Evolutionary conservation across 2,888 invertebrate species (phyloP).

Genomic region (Drosophila mercatorum): DNA sequence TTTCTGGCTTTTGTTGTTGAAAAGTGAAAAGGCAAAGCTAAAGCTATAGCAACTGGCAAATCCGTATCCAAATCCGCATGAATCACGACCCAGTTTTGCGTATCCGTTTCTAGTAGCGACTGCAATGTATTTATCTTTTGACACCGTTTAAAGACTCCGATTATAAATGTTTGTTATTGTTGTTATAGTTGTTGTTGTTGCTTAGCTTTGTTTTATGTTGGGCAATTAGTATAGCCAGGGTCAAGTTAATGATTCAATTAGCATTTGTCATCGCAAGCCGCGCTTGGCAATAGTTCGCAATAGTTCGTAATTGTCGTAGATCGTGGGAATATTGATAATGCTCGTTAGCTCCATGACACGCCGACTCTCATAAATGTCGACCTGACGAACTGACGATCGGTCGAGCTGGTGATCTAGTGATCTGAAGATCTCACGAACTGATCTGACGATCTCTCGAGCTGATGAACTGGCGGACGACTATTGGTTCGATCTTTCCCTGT

Average conservation of each 20-base stretch:
- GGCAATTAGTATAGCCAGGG: slow-evolving; percentile 70
- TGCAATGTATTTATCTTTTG: slow-evolving; percentile 20
- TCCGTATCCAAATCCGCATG: slow-evolving; percentile 14
- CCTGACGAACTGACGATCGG: not conserved
- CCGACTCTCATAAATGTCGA: slow-evolving; percentile 22
- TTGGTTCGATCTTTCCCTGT: not conserved
- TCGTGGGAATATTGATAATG: slow-evolving; percentile 74
- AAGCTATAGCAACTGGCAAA: not conserved
- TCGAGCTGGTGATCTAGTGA: not conserved
- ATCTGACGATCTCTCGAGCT: not conserved
- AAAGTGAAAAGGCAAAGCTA: slow-evolving; percentile 41
- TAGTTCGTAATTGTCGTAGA: slow-evolving; percentile 66
- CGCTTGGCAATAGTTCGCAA: slow-evolving; percentile 29
- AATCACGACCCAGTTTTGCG: slow-evolving; percentile 29
- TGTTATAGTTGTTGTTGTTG: slow-evolving; percentile 25
- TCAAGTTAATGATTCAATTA: slow-evolving; percentile 77
- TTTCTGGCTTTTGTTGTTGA: not conserved
- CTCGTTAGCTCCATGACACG: slow-evolving; percentile 37
- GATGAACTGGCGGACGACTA: too few species aligned
- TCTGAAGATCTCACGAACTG: not conserved
- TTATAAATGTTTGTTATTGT: slow-evolving; percentile 20
- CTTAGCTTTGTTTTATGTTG: slow-evolving; percentile 63
- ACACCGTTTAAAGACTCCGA: slow-evolving; percentile 32
- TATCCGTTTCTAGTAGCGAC: slow-evolving; percentile 29
- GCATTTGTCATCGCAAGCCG: slow-evolving; percentile 69